A percentile compares a stretch with the other conserved stretches of the same genome.
Conservation (phyloP, 2,797 vertebrate species). For the Hypotaenidia philippensis region DNA sequence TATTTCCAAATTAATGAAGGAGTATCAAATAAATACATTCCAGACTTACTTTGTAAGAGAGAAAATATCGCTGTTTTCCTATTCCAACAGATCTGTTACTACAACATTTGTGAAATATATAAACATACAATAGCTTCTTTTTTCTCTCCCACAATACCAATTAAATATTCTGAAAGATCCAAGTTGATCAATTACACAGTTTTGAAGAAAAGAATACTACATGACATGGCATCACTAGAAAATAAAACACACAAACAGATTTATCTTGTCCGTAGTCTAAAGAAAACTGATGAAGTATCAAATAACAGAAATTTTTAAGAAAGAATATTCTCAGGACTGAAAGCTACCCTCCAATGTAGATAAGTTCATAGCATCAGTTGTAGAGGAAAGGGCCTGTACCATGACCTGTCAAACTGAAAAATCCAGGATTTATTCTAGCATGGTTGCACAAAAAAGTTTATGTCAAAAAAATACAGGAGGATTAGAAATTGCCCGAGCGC, state of each 20-base stretch:
- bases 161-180: neutral
- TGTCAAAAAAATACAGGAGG: neutral
- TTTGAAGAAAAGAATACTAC: neutral
- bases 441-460: neutral
- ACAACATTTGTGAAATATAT: neutral
- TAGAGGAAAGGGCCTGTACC: neutral
- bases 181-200: neutral
- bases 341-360: neutral
- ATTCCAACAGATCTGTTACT: neutral
- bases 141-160: neutral
- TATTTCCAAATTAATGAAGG: neutral
- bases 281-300: neutral
- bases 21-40: neutral
- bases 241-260: neutral
- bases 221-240: neutral
- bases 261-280: neutral
- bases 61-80: neutral
- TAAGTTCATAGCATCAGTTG: neutral
- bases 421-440: neutral
- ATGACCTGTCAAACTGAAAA: neutral
- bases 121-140: neutral
- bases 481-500: neutral
- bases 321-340: neutral
- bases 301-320: neutral
- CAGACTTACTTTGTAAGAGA: neutral